Evolutionary conservation across 2,797 vertebrate species (phyloP), one percentile per base, ranked within the genome.

Genomic region (Gila robusta): DNA sequence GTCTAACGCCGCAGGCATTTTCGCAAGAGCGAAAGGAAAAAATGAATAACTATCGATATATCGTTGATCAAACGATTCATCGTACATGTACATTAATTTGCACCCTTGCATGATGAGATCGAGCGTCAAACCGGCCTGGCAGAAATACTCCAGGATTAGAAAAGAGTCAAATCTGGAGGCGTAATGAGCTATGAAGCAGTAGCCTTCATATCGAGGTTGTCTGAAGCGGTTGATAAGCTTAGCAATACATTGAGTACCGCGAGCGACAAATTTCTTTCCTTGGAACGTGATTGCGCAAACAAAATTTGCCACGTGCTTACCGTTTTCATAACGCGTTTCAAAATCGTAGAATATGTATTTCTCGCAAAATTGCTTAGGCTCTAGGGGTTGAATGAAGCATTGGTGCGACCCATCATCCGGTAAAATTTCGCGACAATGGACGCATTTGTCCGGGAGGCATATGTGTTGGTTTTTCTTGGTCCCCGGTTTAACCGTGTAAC

Each of bases 81-180:
- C 69, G 19, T 35, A 71, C 69, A 71, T 70, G 26, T 17, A 67
- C 3, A 67, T 67, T 35, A 67, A 6, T 67, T 35, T 67, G 6
- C 64, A 67, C 0, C 64, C 64, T 32, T 35, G n/a, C 28, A 67
- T 35, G 8, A 35, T 67, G 32, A 67, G 10, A 6, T 74, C 1
- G 2, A 74, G 1, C 3, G 0, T 6, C 1, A 71, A 4, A 0
- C 69, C 69, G 0, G 4, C 69, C 0, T 41, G 41, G 21, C 69
- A 71, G 1, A 71, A 71, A n/a, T 71, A 71, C 5, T 71, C 21
- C 10, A 71, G 32, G n/a, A 71, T 23, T 41, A 41, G 28, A 21
- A 41, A 71, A 0, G 35, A 23, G 37, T 71, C 69, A 5, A 71
- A 71, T 21, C 69, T 28, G 3, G 19, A 23, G 0, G 17, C 69